These are phyloP conservation scores for Malaclemys terrapin DNA, from an alignment of 2,113 vertebrate genomes.

Conservation along the genomic window DNA sequence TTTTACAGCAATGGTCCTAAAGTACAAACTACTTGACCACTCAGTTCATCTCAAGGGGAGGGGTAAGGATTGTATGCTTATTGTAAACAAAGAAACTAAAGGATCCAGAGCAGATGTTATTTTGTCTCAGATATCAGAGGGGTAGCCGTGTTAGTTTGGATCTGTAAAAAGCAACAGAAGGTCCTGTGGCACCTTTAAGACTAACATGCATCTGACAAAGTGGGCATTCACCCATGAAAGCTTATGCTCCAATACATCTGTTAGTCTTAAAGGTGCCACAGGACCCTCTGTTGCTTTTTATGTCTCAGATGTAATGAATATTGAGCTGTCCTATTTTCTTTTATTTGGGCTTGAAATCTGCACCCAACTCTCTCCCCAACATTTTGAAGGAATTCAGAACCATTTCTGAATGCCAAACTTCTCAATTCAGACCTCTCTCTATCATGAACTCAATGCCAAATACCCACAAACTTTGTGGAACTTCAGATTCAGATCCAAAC, in stretches of 20 bases:
- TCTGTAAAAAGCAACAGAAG: too few species aligned
- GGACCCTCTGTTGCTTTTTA: too few species aligned
- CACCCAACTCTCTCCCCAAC: background rate
- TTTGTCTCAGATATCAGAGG: too few species aligned
- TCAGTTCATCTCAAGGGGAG: background rate
- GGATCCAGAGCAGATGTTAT: background rate
- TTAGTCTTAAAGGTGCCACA: too few species aligned
- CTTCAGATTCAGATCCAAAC: background rate
- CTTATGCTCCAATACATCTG: too few species aligned
- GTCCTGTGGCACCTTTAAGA: too few species aligned
- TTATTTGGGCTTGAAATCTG: background rate
- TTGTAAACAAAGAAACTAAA: background rate
- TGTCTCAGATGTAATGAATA: background rate
- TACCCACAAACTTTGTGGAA: background rate
- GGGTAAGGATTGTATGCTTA: background rate
- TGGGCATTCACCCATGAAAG: too few species aligned
- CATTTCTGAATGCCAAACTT: background rate
- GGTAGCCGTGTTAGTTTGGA: too few species aligned
- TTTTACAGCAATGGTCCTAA: background rate
- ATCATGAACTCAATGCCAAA: background rate
- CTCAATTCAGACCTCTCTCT: background rate
- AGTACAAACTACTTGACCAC: background rate
- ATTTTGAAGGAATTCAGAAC: background rate
- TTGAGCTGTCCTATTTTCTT: background rate
- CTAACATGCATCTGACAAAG: too few species aligned